These are phyloP conservation scores for Leptodactylus fuscus DNA, from an alignment of 2,113 vertebrate species.

Conservation along the genomic window DNA sequence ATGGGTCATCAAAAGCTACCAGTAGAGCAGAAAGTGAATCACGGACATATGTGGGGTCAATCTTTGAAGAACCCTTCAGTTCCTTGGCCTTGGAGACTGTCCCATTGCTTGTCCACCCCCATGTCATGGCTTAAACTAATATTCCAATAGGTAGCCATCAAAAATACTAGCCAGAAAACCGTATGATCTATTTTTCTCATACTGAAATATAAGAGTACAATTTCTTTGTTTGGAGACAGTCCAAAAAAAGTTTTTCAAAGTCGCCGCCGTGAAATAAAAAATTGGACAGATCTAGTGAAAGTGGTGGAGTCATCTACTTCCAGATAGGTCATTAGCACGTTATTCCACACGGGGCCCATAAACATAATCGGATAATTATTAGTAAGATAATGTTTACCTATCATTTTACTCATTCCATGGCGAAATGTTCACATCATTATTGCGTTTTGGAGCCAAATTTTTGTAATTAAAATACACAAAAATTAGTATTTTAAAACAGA, in stretches of 20 bases:
- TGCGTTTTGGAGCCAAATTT: slow-evolving; percentile 34
- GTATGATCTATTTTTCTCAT: too few relatives aligned
- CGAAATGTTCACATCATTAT: slow-evolving; percentile 42
- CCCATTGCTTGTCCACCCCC: too few relatives aligned
- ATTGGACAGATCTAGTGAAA: too few relatives aligned
- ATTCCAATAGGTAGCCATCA: too few relatives aligned
- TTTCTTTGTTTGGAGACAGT: not conserved
- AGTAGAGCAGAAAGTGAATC: too few relatives aligned
- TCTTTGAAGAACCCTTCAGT: too few relatives aligned
- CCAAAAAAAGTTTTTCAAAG: not conserved
- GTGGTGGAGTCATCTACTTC: not conserved
- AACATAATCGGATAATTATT: slow-evolving; percentile 18
- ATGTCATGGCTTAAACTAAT: too few relatives aligned
- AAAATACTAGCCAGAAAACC: too few relatives aligned
- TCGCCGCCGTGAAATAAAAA: not conserved
- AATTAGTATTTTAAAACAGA: slow-evolving; percentile 55
- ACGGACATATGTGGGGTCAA: too few relatives aligned
- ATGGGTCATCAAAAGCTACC: too few relatives aligned
- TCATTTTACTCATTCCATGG: not conserved
- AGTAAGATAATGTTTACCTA: slow-evolving; percentile 42
- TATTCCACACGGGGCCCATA: not conserved
- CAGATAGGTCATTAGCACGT: slow-evolving; percentile 23
- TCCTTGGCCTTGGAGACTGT: too few relatives aligned
- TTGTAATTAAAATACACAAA: slow-evolving; percentile 55
- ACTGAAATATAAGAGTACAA: too few relatives aligned